Base-by-base conservation (phyloP, 1,140 invertebrate species). In the Drosophila ohnishii region DNA sequence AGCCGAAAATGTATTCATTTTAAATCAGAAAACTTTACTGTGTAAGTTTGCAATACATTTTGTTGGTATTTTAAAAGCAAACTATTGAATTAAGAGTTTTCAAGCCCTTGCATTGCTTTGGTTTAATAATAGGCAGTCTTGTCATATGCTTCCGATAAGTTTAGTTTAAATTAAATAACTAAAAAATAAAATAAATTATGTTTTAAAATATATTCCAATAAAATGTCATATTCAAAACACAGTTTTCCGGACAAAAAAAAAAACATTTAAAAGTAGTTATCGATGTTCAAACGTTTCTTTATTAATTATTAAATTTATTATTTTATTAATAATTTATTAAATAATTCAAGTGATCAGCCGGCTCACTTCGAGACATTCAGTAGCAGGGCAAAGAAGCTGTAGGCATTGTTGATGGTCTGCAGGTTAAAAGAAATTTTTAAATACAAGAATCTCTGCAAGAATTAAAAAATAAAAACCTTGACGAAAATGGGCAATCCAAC, bases 391-490 rank as follows among this genome's bases (percentile, higher is more conserved):
- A 91, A 78, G 16, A 90, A 83, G n/a, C 83, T 90, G 48, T 90
- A 91, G 9, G 90, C 78, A 70, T 91, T 91, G 35, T 91, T 88
- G 30, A 87, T 88, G 42, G 84, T 87, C 84, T 87, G 61, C 2
- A 71, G 71, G 5, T 30, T 1, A n/a, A 3, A 32, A 48, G 5
- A 22, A 47, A 10, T 5, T 0, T 2, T 44, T 59, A 25, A 28
- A 32, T 0, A 28, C 0, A 10, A 9, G 22, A 11, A 11, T 28
- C 10, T 9, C 3, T 16, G 2, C 1, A 2, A 11, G 22, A 9
- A 16, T 25, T 25, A 3, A 3, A 4, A 1, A 10, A 5, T 4
- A 25, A 5, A 10, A 16, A 89, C 90, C 80, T 90, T 90, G 1
- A 86, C 78, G 22, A 91, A 91, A 39, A 87, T 84, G 3, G 90